Conservation (phyloP, 2,113 vertebrate genomes). For the Lota lota region DNA sequence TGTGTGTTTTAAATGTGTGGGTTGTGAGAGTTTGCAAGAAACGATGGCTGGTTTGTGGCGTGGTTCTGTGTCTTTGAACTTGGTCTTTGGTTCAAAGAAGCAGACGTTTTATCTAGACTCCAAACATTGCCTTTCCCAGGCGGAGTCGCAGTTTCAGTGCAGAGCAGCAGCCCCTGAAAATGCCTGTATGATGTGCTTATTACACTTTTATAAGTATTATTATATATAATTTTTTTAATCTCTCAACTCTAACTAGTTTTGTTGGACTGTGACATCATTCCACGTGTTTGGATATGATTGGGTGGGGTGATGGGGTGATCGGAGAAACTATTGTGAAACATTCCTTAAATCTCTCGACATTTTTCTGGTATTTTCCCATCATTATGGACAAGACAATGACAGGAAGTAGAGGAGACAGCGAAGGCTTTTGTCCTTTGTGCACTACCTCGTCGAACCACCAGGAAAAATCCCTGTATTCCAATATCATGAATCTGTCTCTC, state of each 20-base stretch:
- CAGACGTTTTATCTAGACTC: constrained; percentile 58
- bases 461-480: too few species aligned
- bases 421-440: too few species aligned
- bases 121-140: constrained; percentile 40
- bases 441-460: too few species aligned
- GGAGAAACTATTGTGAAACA: too few species aligned
- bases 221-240: not conserved
- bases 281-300: not conserved
- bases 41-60: constrained; percentile 37
- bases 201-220: not conserved
- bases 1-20: not conserved
- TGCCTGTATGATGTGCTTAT: too few species aligned
- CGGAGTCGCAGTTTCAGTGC: not conserved
- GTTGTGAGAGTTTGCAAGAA: constrained; percentile 10
- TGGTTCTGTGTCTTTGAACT: constrained; percentile 51
- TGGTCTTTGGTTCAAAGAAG: constrained; percentile 47
- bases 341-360: too few species aligned
- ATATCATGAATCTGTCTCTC: too few species aligned
- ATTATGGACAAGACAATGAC: too few species aligned
- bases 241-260: too few species aligned
- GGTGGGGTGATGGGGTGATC: too few species aligned
- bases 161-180: not conserved
- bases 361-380: too few species aligned
- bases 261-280: not conserved
- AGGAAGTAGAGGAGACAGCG: too few species aligned